Base-by-base conservation (phyloP, 2,888 invertebrate genomes). In the Camptogramma bilineatum region DNA sequence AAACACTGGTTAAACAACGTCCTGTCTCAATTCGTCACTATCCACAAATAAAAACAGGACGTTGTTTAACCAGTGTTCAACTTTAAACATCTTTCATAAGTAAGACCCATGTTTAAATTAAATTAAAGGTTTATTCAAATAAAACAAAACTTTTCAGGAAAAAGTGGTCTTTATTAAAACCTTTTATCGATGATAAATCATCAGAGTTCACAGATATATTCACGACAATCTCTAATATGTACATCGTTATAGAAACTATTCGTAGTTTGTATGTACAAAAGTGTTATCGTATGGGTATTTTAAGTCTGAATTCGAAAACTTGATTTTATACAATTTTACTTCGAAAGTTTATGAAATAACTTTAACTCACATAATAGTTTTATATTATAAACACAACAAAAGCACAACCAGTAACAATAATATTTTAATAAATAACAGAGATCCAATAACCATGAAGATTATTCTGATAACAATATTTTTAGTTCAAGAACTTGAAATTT, bases 151-250 rank as follows among this genome's bases (percentile, higher is more conserved):
- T 1, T 13, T 74, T 80, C 84, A 82, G 83, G 86, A 86, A 89
- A 70, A 87, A 88, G 83, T 85, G 85, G 85, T 84, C 82, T 90
- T 89, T 90, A 89, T 84, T 90, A 83, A 88, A 44, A 85, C 86
- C 79, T 77, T 73, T 79, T 78, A 77, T 73, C 69, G 82, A 78
- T 82, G 82, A 82, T 70, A 74, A 71, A 73, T 79, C 80, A 80
- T 75, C 82, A 77, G 70, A 82, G 81, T 81, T 81, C 81, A 87
- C 88, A 87, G 83, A 86, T 87, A 85, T 88, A 86, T 79, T 74
- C 78, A 85, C 85, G 82, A 79, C 80, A 66, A 79, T 73, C 21
- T 9, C 80, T 86, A 86, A 77, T 88, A 88, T 90, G 71, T 90
- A 88, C 89, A 89, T 57, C 70, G 66, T 72, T 75, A 78, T 72